These are phyloP conservation scores for Catharus fuscescens DNA, from an alignment of 2,113 vertebrate species.

Conservation along the genomic window DNA sequence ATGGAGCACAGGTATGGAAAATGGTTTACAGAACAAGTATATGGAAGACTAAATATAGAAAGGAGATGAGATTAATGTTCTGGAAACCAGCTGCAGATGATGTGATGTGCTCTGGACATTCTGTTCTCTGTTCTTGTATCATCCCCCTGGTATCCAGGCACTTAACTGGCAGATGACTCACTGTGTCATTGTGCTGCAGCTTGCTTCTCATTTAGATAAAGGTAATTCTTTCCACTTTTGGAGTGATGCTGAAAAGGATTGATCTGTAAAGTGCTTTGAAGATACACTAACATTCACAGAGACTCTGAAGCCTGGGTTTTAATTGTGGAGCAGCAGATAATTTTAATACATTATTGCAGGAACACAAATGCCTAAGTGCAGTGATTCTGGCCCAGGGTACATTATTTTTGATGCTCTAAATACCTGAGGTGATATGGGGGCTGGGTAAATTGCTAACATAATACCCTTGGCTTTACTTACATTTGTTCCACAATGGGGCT, in stretches of 20 bases:
- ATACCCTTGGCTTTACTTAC: not conserved
- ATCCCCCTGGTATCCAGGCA: slow-evolving; percentile 38
- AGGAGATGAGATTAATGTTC: slow-evolving; percentile 23
- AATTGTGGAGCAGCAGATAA: not conserved
- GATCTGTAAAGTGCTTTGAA: slow-evolving; percentile 15
- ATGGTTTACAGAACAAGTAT: slow-evolving; percentile 12
- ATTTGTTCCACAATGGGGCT: not conserved
- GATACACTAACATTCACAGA: not conserved
- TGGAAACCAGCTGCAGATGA: slow-evolving; percentile 34
- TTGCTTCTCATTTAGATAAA: slow-evolving; percentile 41
- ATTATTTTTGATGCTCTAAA: not conserved
- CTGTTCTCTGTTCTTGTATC: slow-evolving; percentile 41
- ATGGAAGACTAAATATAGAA: slow-evolving; percentile 50
- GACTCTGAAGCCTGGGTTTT: not conserved
- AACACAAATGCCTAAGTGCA: not conserved
- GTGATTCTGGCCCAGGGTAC: not conserved
- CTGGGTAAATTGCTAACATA: not conserved
- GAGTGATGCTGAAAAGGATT: not conserved
- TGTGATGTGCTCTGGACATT: slow-evolving; percentile 43
- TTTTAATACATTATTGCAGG: not conserved
- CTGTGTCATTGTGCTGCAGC: slow-evolving; percentile 26
- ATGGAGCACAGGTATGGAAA: not conserved
- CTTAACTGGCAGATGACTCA: slow-evolving; percentile 57
- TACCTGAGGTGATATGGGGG: not conserved
- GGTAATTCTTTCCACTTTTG: slow-evolving; percentile 20